phyloP scores from a whole-genome alignment of 2,888 invertebrate species.

The Belgica antarctica region DNA sequence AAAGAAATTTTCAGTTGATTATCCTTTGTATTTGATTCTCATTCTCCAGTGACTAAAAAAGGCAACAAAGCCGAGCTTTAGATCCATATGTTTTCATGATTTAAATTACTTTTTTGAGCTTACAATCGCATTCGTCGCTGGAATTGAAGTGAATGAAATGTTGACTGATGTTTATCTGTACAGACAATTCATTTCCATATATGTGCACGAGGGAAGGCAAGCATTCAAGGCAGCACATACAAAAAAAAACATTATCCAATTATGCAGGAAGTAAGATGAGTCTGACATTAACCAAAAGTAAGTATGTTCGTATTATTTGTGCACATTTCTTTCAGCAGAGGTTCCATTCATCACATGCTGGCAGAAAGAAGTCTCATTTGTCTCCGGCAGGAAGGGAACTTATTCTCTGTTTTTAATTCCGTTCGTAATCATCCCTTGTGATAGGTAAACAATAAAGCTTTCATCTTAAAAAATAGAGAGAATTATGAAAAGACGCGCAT shows the following conservation, averaged over 20 bases:
- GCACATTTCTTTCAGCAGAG: neutral
- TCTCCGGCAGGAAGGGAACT: neutral
- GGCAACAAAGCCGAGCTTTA: too few relatives aligned
- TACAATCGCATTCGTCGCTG: too few relatives aligned
- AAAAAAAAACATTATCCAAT: too few relatives aligned
- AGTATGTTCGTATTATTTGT: neutral
- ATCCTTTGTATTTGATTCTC: too few relatives aligned
- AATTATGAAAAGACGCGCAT: neutral
- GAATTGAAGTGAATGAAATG: neutral
- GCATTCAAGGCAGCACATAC: too few relatives aligned
- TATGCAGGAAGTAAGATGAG: constrained; percentile 18
- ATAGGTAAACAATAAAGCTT: constrained; percentile 41
- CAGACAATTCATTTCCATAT: constrained; percentile 14
- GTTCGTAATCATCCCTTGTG: constrained; percentile 25
- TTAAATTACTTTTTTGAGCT: neutral
- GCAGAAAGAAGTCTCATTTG: too few relatives aligned
- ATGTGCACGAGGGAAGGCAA: constrained; percentile 4
- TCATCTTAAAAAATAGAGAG: neutral
- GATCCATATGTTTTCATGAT: neutral
- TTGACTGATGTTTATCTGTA: neutral
- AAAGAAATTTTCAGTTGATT: too few relatives aligned
- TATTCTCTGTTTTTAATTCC: constrained; percentile 30
- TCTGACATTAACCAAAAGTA: neutral
- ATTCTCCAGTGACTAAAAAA: too few relatives aligned
- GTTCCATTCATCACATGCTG: neutral